These are phyloP conservation scores for Apostichopus japonicus DNA, from an alignment of 35 echinoderm and acorn worm species.

Conservation along the genomic window DNA sequence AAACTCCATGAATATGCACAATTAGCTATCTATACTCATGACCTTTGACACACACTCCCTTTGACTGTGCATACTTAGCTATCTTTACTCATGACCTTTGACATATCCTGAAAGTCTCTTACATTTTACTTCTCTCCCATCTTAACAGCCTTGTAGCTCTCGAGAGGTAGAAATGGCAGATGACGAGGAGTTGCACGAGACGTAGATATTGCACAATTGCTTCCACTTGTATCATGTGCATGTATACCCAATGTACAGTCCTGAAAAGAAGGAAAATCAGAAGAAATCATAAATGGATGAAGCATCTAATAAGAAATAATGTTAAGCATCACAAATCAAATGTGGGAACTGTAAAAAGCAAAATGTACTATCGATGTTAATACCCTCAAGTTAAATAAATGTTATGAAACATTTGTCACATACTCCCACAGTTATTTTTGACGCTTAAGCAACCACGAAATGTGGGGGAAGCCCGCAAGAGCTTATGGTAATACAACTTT, in stretches of 20 bases:
- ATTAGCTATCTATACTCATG: neutral
- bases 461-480: too few species aligned
- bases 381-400: neutral
- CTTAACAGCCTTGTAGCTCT: constrained; percentile 71
- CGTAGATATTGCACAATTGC: constrained; percentile 77
- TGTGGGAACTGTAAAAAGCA: neutral
- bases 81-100: neutral
- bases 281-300: too few species aligned
- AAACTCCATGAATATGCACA: too few species aligned
- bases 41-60: neutral
- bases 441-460: too few species aligned
- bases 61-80: neutral
- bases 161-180: constrained; percentile 91
- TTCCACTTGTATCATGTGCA: constrained; percentile 72
- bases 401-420: too few species aligned
- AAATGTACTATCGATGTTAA: neutral
- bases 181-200: constrained; percentile 76
- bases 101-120: neutral
- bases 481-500: too few species aligned
- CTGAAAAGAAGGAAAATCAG: constrained; percentile 46
- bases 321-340: neutral
- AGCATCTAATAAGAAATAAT: neutral
- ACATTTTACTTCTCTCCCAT: constrained; percentile 74
- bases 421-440: too few species aligned
- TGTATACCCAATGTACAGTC: constrained; percentile 90